Conservation (phyloP, 2,888 invertebrate species). For the Mythimna albipuncta region DNA sequence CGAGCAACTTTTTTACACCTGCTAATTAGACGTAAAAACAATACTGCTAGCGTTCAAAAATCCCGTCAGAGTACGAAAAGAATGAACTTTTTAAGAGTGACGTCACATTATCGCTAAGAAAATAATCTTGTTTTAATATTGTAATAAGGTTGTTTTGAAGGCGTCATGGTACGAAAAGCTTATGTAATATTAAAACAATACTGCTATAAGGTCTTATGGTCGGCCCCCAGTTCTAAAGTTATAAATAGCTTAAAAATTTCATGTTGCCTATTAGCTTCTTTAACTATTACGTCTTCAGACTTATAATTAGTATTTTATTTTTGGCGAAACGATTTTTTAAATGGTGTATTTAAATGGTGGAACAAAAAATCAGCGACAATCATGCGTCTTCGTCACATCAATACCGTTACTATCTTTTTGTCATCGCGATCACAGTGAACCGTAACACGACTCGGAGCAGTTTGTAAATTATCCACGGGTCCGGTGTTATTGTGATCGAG, state of each 20-base stretch:
- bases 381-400: conserved; percentile 62
- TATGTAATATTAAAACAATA: too few species aligned
- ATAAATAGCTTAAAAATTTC: conserved; percentile 19
- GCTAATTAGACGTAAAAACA: too few species aligned
- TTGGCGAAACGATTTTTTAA: conserved; percentile 35
- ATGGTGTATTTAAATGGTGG: conserved; percentile 50
- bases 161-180: too few species aligned
- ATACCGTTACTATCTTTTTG: conserved; percentile 81
- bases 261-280: conserved; percentile 27
- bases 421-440: conserved; percentile 69
- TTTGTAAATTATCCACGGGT: conserved; percentile 80
- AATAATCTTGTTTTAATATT: too few species aligned
- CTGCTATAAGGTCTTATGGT: too few species aligned
- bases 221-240: neutral
- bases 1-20: too few species aligned
- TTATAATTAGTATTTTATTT: conserved; percentile 31
- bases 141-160: too few species aligned
- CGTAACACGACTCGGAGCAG: conserved; percentile 70
- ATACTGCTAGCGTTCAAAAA: too few species aligned
- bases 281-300: conserved; percentile 10
- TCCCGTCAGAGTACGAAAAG: too few species aligned
- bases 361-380: conserved; percentile 68
- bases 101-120: too few species aligned
- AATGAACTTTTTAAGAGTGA: too few species aligned
- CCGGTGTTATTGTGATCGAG: conserved; percentile 67